phyloP scores from a whole-genome alignment of 1,140 invertebrate genomes.

The Meteorus sp. region DNA sequence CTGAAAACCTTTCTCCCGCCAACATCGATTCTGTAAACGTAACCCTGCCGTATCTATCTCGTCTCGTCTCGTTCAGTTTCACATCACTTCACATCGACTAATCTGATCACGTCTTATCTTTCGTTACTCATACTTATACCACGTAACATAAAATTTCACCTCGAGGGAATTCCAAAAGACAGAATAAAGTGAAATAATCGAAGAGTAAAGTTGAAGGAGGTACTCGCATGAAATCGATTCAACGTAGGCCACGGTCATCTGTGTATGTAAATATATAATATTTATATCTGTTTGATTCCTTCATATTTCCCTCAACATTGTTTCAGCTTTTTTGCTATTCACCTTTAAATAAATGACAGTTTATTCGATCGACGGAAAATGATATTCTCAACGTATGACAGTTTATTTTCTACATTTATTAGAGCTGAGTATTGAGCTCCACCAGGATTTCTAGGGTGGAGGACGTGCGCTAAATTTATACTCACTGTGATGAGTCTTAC shows the following conservation, averaged over 20 bases:
- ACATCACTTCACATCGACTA: not conserved
- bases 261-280: conserved; percentile 2
- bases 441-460: too few relatives aligned
- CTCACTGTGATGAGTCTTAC: too few relatives aligned
- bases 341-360: too few relatives aligned
- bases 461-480: too few relatives aligned
- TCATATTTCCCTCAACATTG: too few relatives aligned
- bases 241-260: conserved; percentile 38
- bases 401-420: too few relatives aligned
- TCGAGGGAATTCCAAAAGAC: not conserved
- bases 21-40: conserved; percentile 21
- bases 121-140: conserved; percentile 10
- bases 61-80: not conserved
- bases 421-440: too few relatives aligned
- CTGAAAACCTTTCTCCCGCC: conserved; percentile 21
- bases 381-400: too few relatives aligned
- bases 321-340: too few relatives aligned
- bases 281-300: too few relatives aligned
- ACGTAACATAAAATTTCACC: not conserved
- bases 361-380: too few relatives aligned
- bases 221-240: conserved; percentile 34
- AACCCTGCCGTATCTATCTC: not conserved
- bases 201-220: conserved; percentile 32
- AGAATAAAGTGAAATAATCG: not conserved
- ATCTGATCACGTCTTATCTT: conserved; percentile 15